phyloP scores from a whole-genome alignment of 64 coral and sea anemone species.

The Acropora tenuis region DNA sequence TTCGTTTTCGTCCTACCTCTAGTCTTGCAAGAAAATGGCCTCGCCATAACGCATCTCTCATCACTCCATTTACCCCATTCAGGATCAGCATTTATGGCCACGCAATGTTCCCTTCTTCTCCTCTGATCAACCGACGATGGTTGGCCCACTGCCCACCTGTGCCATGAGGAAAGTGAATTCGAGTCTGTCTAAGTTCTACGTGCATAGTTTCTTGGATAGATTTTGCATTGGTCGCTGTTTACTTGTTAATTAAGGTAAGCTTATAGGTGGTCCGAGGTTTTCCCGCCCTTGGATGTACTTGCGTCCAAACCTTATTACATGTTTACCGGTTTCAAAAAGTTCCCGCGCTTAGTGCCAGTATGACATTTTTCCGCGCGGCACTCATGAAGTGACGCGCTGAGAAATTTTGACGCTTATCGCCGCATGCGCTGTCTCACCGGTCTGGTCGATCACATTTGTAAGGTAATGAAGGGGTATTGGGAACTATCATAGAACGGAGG shows the following conservation, averaged over 20 bases:
- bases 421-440: background rate
- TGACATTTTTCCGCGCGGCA: background rate
- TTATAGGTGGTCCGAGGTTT: background rate
- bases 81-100: conserved; percentile 61
- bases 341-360: background rate
- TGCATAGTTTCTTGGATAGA: background rate
- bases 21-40: conserved; percentile 70
- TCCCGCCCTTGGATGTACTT: background rate
- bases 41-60: conserved; percentile 42
- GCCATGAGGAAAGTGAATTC: background rate
- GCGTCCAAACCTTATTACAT: too few relatives aligned
- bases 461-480: too few relatives aligned
- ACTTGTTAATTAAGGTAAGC: too few relatives aligned
- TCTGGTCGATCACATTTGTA: too few relatives aligned
- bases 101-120: conserved; percentile 40
- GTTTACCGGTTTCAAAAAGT: background rate
- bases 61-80: conserved; percentile 76
- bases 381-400: too few relatives aligned
- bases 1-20: background rate
- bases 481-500: too few relatives aligned
- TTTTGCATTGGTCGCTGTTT: background rate
- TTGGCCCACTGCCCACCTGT: conserved; percentile 50
- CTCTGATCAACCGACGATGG: conserved; percentile 17
- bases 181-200: too few relatives aligned
- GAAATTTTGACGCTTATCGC: background rate